phyloP scores from a whole-genome alignment of 2,113 vertebrate genomes.

The Columbina picui region DNA sequence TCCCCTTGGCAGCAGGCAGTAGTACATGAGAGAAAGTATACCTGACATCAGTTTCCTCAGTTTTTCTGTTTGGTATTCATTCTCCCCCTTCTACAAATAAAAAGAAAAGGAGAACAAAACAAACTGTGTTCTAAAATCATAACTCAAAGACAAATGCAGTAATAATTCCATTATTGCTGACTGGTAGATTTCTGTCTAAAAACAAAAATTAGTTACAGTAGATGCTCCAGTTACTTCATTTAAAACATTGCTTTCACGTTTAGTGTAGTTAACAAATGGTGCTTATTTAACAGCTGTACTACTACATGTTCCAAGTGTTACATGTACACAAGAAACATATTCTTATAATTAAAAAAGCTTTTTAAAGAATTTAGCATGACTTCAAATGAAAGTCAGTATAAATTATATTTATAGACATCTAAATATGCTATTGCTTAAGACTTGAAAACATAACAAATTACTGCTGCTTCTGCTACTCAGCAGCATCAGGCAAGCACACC shows the following conservation, averaged over 20 bases:
- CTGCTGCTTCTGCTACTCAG: neutral
- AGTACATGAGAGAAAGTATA: neutral
- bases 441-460: neutral
- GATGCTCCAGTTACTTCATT: neutral
- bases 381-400: neutral
- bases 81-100: neutral
- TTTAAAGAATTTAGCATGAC: neutral
- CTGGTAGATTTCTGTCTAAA: neutral
- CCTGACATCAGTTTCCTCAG: neutral
- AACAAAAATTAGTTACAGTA: neutral
- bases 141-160: neutral
- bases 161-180: neutral
- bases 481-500: neutral
- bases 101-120: too few relatives aligned
- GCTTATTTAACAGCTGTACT: neutral
- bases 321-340: neutral
- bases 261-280: neutral
- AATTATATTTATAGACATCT: neutral
- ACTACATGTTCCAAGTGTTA: neutral
- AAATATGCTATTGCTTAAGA: neutral
- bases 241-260: neutral
- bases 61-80: neutral
- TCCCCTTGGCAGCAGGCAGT: neutral
- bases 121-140: neutral
- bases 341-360: neutral